These are phyloP conservation scores for Uria lomvia DNA, from an alignment of 2,113 vertebrate species.

Conservation along the genomic window DNA sequence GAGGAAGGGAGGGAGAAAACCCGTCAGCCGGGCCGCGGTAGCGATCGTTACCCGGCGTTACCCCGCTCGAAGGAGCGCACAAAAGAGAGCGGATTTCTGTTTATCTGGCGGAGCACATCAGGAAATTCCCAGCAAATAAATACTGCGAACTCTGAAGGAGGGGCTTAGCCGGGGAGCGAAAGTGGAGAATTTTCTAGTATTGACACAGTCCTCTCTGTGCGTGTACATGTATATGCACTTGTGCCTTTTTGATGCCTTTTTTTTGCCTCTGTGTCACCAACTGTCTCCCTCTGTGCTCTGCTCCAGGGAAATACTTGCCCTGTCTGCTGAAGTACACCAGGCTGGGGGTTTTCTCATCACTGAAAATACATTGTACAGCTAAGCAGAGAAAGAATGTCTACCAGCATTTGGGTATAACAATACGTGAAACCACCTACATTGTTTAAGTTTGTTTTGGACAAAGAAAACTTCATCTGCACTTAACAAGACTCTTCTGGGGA, in stretches of 20 bases:
- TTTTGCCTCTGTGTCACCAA: not conserved
- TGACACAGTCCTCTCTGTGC: not conserved
- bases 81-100: conserved; percentile 7
- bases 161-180: conserved; percentile 16
- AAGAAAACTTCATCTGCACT: not conserved
- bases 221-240: not conserved
- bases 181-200: conserved; percentile 61
- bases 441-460: not conserved
- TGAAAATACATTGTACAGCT: not conserved
- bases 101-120: not conserved
- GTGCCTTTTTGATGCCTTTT: not conserved
- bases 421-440: not conserved
- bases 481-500: not conserved
- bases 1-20: not conserved
- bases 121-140: conserved; percentile 36
- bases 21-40: not conserved
- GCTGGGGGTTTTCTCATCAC: not conserved
- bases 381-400: not conserved
- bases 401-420: not conserved
- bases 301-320: conserved; percentile 31
- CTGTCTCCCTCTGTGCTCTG: not conserved
- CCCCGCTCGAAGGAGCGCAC: not conserved
- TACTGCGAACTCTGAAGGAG: conserved; percentile 38
- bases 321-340: not conserved
- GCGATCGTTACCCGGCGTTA: not conserved